phyloP scores from a whole-genome alignment of 2,888 invertebrate species.

The Temnothorax rugatulus region DNA sequence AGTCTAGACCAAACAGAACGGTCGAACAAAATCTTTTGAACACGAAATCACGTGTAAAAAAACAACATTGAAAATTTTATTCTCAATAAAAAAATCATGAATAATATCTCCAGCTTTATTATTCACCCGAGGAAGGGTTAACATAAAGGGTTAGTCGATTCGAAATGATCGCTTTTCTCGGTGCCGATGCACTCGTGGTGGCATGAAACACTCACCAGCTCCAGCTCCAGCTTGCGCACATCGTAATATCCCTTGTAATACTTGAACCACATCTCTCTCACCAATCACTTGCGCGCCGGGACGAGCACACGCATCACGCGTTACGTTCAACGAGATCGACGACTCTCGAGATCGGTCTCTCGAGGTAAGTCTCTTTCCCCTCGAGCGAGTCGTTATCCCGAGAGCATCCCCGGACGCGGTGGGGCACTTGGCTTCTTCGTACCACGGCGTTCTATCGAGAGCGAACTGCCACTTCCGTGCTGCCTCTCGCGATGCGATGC shows the following conservation, averaged over 20 bases:
- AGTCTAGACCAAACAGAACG: neutral
- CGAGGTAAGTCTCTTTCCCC: neutral
- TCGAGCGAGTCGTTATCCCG: conserved; percentile 17
- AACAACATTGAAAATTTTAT: neutral
- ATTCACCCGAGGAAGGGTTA: neutral
- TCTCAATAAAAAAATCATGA: neutral
- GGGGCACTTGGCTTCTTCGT: neutral
- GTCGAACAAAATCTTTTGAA: neutral
- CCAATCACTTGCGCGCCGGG: conserved; percentile 20
- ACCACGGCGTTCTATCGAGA: conserved; percentile 37
- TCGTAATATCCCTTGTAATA: conserved; percentile 84
- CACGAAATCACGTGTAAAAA: neutral
- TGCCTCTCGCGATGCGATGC: conserved; percentile 36
- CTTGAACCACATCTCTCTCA: conserved; percentile 82
- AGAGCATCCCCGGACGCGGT: conserved; percentile 6
- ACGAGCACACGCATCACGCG: conserved; percentile 31
- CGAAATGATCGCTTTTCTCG: neutral
- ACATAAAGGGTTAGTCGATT: neutral
- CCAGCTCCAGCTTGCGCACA: conserved; percentile 80
- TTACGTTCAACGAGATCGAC: conserved; percentile 28
- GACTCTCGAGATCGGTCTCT: conserved; percentile 22
- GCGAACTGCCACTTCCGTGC: conserved; percentile 44
- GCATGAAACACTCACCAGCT: conserved; percentile 79
- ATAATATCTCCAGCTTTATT: neutral
- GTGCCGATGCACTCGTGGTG: neutral